Conservation (phyloP, 2,113 vertebrate species). For the Rhodinocichla rosea region DNA sequence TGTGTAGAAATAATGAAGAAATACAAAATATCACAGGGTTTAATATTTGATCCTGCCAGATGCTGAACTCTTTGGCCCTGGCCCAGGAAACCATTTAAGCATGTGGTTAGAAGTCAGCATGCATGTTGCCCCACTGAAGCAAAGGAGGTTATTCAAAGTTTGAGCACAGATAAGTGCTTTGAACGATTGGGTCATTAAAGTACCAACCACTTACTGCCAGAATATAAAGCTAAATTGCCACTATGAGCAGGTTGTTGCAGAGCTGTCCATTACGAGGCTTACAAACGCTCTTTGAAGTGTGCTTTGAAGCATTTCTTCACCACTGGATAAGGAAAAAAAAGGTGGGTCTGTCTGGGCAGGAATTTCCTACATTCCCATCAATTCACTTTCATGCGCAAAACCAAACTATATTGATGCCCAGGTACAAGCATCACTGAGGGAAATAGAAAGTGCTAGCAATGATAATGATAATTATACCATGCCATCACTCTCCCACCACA, state of each 20-base stretch:
- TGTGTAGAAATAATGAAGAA: background rate
- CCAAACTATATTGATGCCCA: background rate
- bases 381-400: background rate
- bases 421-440: background rate
- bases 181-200: conserved; percentile 1
- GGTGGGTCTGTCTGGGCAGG: background rate
- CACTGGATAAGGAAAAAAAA: background rate
- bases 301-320: background rate
- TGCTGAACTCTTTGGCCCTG: background rate
- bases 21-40: background rate
- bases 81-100: conserved; percentile 14
- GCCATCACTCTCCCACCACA: background rate
- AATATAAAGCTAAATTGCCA: background rate
- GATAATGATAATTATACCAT: background rate
- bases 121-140: background rate
- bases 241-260: background rate
- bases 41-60: conserved; percentile 7
- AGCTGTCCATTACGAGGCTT: background rate
- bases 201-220: conserved; percentile 11
- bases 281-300: background rate
- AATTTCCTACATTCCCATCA: background rate
- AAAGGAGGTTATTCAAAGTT: conserved; percentile 1
- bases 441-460: background rate
- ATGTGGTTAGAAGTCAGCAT: background rate
- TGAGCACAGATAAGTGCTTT: conserved; percentile 15